Evolutionary conservation across 1,140 invertebrate genomes (phyloP), one percentile per base, ranked within the genome.

Genomic region (Drosophila malerkotliana): DNA sequence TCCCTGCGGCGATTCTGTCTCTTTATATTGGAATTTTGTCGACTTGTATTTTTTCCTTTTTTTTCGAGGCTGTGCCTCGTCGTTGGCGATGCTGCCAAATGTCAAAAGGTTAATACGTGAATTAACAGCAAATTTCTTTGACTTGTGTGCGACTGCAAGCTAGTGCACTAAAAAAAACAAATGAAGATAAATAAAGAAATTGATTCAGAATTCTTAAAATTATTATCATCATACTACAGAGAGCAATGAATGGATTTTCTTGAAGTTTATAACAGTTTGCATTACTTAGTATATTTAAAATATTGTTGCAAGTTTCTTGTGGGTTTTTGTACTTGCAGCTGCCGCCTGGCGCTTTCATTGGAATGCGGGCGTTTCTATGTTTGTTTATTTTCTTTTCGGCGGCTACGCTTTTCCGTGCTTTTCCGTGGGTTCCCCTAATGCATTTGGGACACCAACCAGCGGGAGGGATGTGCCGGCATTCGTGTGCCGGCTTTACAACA

Each of bases 91-190:
- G 83, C 79, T 88, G 79, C 79, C 72, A 90, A 90, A 90, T 90
- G 87, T 87, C 87, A 90, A 90, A 78, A 90, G 87, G 87, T 90
- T 90, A 90, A 90, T 90, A 90, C 87, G 81, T 90, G 85, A 90
- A 90, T 90, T 90, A 90, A 90, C 85, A 90, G 85, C 85, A 90
- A 85, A 90, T 90, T 90, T 90, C 85, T 85, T 85, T 85, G 81
- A 85, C 81, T 85, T 85, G 81, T 85, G 76, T 84, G 82, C 75
- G 81, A 76, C 68, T 87, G 82, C 78, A 68, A 72, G 71, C 58
- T 53, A 21, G 6, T 41, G 41, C 51, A 56, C 66, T 47, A 10
- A 24, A 21, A 47, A 15, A 24, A 47, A 24, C 14, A 12, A 4
- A 3, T 1, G 18, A 3, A 47, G 24, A 0, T 24, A 9, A 21